These are phyloP conservation scores for Cydia pomonella DNA, from an alignment of 1,140 invertebrate genomes.

Conservation along the genomic window DNA sequence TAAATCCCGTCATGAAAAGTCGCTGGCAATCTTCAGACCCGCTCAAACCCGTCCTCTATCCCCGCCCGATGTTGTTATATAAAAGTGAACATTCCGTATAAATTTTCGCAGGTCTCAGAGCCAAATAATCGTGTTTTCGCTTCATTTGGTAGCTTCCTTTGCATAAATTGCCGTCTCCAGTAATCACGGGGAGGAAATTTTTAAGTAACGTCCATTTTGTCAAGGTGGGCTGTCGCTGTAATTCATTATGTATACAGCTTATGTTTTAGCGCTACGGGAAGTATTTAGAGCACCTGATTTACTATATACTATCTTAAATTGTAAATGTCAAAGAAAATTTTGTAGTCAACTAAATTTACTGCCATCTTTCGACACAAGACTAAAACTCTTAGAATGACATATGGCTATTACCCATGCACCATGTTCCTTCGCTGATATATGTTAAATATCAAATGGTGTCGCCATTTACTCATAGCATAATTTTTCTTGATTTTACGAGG, in stretches of 20 bases:
- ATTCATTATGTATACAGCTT: conserved; percentile 32
- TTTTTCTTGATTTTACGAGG: too few species aligned
- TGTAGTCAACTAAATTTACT: too few species aligned
- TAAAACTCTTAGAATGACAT: too few species aligned
- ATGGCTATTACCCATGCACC: too few species aligned
- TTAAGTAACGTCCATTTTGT: conserved; percentile 23
- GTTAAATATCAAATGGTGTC: too few species aligned
- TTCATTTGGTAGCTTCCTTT: conserved; percentile 54
- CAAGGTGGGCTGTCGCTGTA: conserved; percentile 15
- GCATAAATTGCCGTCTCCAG: conserved; percentile 54
- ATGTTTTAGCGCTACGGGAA: background rate
- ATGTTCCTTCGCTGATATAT: too few species aligned
- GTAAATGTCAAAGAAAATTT: too few species aligned
- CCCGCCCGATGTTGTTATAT: conserved; percentile 46
- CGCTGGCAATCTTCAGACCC: background rate
- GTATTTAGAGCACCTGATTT: background rate
- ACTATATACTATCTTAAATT: too few species aligned
- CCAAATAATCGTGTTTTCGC: conserved; percentile 62
- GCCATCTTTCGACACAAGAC: too few species aligned
- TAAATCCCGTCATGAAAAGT: conserved; percentile 7
- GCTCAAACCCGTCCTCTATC: conserved; percentile 1
- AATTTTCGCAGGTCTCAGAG: conserved; percentile 57
- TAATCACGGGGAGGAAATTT: conserved; percentile 50
- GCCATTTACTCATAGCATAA: too few species aligned
- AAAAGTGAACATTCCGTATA: conserved; percentile 59